Evolutionary conservation across 2,113 vertebrate species (phyloP).

Genomic region (Epinephelus lanceolatus): DNA sequence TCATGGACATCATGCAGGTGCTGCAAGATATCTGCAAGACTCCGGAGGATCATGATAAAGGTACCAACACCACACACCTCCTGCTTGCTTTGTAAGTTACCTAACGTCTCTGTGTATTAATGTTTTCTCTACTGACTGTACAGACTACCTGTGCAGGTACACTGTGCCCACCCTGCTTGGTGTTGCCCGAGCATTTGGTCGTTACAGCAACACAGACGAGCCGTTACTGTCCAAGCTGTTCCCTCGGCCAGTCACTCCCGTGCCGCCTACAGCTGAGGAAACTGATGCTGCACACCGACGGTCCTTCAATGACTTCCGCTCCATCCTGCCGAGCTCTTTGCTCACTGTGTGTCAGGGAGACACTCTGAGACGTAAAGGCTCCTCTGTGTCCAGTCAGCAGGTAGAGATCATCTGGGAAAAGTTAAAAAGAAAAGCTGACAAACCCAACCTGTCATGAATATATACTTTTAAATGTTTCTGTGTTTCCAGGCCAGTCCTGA

Average conservation of each 20-base stretch:
- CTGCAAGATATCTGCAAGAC: constrained; percentile 93
- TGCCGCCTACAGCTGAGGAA: constrained; percentile 84
- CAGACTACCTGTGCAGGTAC: constrained; percentile 94
- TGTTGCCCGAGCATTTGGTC: constrained; percentile 93
- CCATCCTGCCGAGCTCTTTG: constrained; percentile 95
- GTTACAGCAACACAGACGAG: constrained; percentile 95
- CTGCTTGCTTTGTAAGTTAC: background rate
- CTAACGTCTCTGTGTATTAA: background rate
- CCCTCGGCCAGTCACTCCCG: constrained; percentile 86
- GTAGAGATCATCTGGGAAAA: constrained; percentile 15
- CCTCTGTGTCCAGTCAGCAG: constrained; percentile 87
- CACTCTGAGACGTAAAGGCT: constrained; percentile 88
- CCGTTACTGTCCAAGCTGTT: constrained; percentile 95
- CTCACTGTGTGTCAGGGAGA: constrained; percentile 93
- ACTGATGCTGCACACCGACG: constrained; percentile 88
- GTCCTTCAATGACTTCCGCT: constrained; percentile 97
- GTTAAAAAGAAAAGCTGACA: background rate
- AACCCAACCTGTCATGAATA: background rate
- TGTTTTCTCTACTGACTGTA: background rate
- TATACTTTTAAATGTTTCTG: background rate
- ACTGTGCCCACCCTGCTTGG: constrained; percentile 93
- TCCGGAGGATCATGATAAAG: constrained; percentile 93
- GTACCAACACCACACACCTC: constrained; percentile 70
- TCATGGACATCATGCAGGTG: constrained; percentile 93
- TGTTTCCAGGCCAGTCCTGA: constrained; percentile 93